phyloP scores from a whole-genome alignment of 2,888 invertebrate species.

The Phaedon cochleariae region DNA sequence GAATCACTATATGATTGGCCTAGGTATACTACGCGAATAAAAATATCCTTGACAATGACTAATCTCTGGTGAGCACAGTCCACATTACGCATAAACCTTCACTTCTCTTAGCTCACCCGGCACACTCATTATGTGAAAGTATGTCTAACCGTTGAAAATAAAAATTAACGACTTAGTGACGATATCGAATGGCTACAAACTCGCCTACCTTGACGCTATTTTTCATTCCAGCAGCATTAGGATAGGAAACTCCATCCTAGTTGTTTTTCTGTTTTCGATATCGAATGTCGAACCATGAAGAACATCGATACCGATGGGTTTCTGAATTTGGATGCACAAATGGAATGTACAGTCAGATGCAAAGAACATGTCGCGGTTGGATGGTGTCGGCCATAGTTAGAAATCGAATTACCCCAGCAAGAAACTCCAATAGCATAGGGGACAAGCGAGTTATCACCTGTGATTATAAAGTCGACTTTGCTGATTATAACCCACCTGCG shows the following conservation, averaged over 20 bases:
- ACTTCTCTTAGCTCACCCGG: background rate
- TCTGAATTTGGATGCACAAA: too few relatives aligned
- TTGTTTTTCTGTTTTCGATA: background rate
- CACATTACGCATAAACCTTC: background rate
- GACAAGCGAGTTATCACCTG: too few relatives aligned
- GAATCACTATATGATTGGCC: too few relatives aligned
- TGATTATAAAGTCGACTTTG: too few relatives aligned
- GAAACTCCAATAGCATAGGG: too few relatives aligned
- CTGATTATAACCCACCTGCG: too few relatives aligned
- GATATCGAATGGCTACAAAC: slow-evolving; percentile 19
- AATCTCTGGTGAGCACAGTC: background rate
- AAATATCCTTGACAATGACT: background rate
- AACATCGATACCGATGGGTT: too few relatives aligned
- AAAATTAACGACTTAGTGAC: slow-evolving; percentile 7
- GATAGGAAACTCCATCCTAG: slow-evolving; percentile 3
- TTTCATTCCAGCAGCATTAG: background rate
- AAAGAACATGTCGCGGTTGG: too few relatives aligned
- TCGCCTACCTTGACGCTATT: slow-evolving; percentile 14
- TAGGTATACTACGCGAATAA: too few relatives aligned
- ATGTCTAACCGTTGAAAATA: background rate
- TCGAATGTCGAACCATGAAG: background rate
- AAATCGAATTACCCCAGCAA: too few relatives aligned
- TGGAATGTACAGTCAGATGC: too few relatives aligned
- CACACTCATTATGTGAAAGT: background rate
- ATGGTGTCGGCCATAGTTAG: too few relatives aligned